These are phyloP conservation scores for Nephotettix cincticeps DNA, from an alignment of 1,140 invertebrate species.

Conservation along the genomic window DNA sequence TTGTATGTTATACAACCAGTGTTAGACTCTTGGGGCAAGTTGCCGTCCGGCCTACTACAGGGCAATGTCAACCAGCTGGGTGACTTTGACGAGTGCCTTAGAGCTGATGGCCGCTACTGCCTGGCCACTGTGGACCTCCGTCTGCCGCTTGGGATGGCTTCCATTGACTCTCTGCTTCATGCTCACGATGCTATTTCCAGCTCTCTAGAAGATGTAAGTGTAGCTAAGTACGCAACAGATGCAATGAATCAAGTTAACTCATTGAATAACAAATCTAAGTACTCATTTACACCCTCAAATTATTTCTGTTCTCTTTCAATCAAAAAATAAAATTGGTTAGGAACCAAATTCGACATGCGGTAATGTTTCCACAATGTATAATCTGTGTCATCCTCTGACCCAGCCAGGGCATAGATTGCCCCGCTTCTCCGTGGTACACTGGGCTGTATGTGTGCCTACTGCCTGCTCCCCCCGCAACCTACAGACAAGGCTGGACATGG, in stretches of 20 bases:
- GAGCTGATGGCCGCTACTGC: conserved; percentile 57
- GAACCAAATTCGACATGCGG: too few relatives aligned
- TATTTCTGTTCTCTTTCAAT: not conserved
- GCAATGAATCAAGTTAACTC: too few relatives aligned
- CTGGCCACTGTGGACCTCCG: conserved; percentile 53
- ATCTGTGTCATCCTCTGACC: too few relatives aligned
- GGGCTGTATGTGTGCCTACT: conserved; percentile 66
- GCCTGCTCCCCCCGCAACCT: conserved; percentile 50
- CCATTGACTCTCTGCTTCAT: conserved; percentile 55
- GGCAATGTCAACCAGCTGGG: conserved; percentile 63
- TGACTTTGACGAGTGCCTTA: conserved; percentile 59
- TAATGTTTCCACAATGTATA: too few relatives aligned
- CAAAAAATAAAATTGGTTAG: not conserved
- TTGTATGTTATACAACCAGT: too few relatives aligned
- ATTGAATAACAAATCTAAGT: not conserved
- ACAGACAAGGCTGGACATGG: not conserved
- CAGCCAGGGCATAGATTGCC: conserved; percentile 69
- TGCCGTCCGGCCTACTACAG: conserved; percentile 58
- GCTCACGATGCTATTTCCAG: conserved; percentile 59
- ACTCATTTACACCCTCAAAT: not conserved
- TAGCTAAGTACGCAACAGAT: too few relatives aligned
- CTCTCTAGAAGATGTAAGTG: conserved; percentile 60
- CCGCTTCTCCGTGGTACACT: conserved; percentile 63
- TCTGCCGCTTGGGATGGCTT: conserved; percentile 47
- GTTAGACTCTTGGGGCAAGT: conserved; percentile 60